Conservation (phyloP, 2,888 invertebrate species). For the Parapristionchus giblindavisi region DNA sequence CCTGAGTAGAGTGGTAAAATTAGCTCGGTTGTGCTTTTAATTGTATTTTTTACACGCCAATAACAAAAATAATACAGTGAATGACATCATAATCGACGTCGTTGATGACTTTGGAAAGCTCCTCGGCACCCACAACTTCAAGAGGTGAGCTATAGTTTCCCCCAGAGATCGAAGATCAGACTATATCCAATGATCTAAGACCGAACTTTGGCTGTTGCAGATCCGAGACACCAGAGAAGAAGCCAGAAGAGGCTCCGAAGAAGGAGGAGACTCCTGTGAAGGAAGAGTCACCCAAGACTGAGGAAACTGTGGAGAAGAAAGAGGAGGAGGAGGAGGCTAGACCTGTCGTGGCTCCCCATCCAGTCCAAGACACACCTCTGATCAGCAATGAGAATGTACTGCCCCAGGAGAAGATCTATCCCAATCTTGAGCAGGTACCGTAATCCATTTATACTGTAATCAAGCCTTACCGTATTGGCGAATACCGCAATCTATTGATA, state of each 20-base stretch:
- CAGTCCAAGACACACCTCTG: no score
- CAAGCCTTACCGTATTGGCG: no score
- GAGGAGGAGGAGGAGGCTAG: conserved; percentile 9
- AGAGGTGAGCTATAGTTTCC: conserved; percentile 4
- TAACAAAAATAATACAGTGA: background rate
- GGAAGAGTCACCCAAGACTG: no score
- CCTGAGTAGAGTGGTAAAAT: no score
- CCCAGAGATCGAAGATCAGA: background rate
- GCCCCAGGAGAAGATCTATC: no score
- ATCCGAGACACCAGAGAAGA: background rate
- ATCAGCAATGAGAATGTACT: no score
- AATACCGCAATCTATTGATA: no score
- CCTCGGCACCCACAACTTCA: background rate
- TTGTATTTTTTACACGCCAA: no score
- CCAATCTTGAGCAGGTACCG: no score
- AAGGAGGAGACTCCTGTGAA: background rate
- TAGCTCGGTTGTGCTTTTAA: no score
- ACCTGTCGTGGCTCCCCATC: no score
- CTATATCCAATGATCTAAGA: background rate
- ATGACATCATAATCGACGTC: conserved; percentile 19
- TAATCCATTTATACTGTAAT: no score
- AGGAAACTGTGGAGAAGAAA: conserved; percentile 11
- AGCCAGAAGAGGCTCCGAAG: conserved; percentile 21
- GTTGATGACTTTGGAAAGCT: conserved; percentile 12
- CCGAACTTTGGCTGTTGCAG: background rate